These are phyloP conservation scores for Edolisoma coerulescens DNA, from an alignment of 2,113 vertebrate genomes.

Conservation along the genomic window DNA sequence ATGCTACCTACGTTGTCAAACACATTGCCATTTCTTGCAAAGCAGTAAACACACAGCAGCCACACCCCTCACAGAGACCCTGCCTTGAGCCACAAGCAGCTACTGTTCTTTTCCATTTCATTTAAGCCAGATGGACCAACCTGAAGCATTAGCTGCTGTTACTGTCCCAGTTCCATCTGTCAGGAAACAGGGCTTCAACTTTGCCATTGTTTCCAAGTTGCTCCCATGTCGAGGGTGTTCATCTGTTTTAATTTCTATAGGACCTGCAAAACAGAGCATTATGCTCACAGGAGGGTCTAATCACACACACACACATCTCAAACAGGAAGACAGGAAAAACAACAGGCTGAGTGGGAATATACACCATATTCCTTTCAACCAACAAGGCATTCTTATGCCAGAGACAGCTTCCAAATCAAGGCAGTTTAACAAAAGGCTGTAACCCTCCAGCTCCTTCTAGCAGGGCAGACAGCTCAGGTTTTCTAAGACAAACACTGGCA, in stretches of 20 bases:
- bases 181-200: conserved; percentile 89
- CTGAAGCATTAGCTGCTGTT: conserved; percentile 93
- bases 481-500: neutral
- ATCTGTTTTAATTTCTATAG: conserved; percentile 85
- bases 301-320: fast-evolving
- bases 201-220: conserved; percentile 80
- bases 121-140: conserved; percentile 52
- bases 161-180: conserved; percentile 87
- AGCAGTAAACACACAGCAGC: neutral
- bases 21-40: neutral
- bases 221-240: conserved; percentile 92
- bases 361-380: neutral
- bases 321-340: neutral
- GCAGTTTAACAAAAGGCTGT: neutral
- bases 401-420: neutral
- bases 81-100: neutral
- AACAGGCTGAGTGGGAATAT: neutral
- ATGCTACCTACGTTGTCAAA: neutral
- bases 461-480: neutral
- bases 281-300: neutral
- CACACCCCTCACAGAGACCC: fast-evolving
- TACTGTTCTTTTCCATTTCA: neutral
- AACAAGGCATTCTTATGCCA: fast-evolving
- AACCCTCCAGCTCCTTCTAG: neutral
- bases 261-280: conserved; percentile 68